These are phyloP conservation scores for rabbit (Oryctolagus cuniculus) DNA, from an alignment of 2,113 vertebrate genomes.

Conservation along the genomic window mOryCun1.1 NC_091435.1:101161001-101161500, in stretches of 20 bases:
- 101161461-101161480: too few relatives aligned
- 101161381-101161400: too few relatives aligned
- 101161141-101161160: neutral
- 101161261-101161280: neutral
- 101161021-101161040: neutral
- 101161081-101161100: neutral
- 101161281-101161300: neutral
- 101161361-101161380: too few relatives aligned
- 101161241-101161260: neutral
- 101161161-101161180: neutral
- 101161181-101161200: neutral
- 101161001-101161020: neutral
- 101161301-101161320: neutral
- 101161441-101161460: too few relatives aligned
- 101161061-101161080: neutral
- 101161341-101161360: too few relatives aligned
- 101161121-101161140: neutral
- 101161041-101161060: neutral
- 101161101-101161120: neutral
- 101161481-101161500: too few relatives aligned
- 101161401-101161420: too few relatives aligned
- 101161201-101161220: neutral
- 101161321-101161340: too few relatives aligned
- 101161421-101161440: too few relatives aligned
- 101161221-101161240: neutral